phyloP scores from a whole-genome alignment of 2,113 vertebrate species.

The Oreotrochilus melanogaster region DNA sequence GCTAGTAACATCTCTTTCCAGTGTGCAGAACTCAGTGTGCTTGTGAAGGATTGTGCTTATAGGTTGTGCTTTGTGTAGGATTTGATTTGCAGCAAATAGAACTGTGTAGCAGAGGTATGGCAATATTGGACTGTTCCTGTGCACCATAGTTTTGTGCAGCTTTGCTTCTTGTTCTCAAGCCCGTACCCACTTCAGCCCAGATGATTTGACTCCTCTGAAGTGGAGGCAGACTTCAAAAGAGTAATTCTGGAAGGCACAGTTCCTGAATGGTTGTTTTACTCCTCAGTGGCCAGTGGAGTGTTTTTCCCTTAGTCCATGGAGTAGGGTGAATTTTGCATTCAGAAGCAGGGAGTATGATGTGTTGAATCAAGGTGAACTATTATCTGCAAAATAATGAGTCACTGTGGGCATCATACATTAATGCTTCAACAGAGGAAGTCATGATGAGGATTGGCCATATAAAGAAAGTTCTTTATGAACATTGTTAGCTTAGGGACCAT shows the following conservation, averaged over 20 bases:
- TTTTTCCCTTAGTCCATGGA: not conserved
- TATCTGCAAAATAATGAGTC: not conserved
- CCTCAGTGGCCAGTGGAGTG: not conserved
- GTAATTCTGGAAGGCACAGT: not conserved
- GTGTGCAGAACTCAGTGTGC: not conserved
- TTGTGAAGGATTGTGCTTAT: not conserved
- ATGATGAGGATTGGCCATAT: rapidly evolving
- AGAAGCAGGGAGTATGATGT: not conserved
- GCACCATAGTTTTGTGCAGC: not conserved
- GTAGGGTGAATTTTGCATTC: not conserved
- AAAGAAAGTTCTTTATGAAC: not conserved
- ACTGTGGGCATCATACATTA: not conserved
- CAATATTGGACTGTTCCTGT: not conserved
- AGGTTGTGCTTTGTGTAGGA: not conserved
- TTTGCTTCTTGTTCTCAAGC: not conserved
- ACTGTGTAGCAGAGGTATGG: not conserved
- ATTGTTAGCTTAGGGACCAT: not conserved
- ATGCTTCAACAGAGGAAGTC: not conserved
- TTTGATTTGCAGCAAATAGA: not conserved
- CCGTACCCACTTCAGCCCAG: not conserved
- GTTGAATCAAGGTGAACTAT: not conserved
- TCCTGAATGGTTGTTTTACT: not conserved
- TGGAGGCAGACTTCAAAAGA: not conserved
- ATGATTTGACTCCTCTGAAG: not conserved
- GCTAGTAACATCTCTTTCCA: not conserved